Conservation (phyloP, 1,140 invertebrate species). For the Dendroctonus valens region DNA sequence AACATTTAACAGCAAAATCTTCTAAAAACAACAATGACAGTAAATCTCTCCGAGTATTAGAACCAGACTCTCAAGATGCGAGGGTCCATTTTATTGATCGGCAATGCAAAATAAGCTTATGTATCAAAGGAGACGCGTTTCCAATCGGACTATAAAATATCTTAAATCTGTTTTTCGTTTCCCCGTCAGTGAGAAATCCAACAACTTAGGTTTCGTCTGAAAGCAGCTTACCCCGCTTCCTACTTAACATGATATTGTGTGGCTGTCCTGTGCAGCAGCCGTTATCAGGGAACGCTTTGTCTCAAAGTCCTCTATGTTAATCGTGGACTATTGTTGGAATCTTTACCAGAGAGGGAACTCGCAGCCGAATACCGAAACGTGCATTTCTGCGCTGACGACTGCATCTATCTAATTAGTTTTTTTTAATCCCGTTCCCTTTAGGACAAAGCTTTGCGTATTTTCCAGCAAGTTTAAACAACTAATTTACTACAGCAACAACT, state of each 20-base stretch:
- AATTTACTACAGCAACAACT: neutral
- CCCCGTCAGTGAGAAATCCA: neutral
- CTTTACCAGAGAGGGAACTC: conserved; percentile 22
- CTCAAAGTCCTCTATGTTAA: conserved; percentile 41
- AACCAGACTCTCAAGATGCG: too few species aligned
- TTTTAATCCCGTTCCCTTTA: neutral
- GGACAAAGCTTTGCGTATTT: neutral
- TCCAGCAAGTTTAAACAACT: neutral
- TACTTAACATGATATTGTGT: conserved; percentile 41
- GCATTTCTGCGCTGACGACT: conserved; percentile 24
- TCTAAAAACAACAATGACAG: too few species aligned
- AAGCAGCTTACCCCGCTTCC: conserved; percentile 39
- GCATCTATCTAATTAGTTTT: conserved; percentile 29
- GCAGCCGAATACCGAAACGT: conserved; percentile 16
- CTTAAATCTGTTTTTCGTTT: conserved; percentile 9
- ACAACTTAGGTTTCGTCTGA: conserved; percentile 30
- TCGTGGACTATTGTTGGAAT: conserved; percentile 38
- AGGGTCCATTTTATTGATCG: too few species aligned
- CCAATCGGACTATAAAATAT: conserved; percentile 5
- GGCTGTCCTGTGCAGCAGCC: conserved; percentile 36
- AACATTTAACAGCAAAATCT: too few species aligned
- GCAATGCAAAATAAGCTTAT: too few species aligned
- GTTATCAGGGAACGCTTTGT: conserved; percentile 38
- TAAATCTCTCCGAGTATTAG: too few species aligned
- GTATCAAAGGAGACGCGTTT: neutral